These are phyloP conservation scores for Temnothorax ravouxi DNA, from an alignment of 2,888 invertebrate genomes.

Conservation along the genomic window DNA sequence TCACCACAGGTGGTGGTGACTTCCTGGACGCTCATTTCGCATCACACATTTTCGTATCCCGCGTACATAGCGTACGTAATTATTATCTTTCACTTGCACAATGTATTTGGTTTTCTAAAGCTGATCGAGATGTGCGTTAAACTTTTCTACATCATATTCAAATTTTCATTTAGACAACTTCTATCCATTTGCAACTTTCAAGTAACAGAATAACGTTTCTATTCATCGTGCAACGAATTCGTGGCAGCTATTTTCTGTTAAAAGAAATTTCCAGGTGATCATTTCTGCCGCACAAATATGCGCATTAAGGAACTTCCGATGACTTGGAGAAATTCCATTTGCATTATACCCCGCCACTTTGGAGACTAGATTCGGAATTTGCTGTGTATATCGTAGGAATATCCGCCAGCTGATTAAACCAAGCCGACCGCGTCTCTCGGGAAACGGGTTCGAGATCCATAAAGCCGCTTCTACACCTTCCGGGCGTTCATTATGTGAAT, in stretches of 20 bases:
- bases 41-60: conserved; percentile 29
- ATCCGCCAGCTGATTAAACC: conserved; percentile 72
- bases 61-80: not conserved
- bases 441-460: conserved; percentile 61
- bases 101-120: not conserved
- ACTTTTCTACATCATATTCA: not conserved
- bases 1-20: conserved; percentile 54
- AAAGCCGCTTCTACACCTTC: conserved; percentile 64
- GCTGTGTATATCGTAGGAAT: conserved; percentile 48
- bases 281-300: not conserved
- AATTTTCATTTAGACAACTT: conserved; percentile 6
- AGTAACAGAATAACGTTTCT: not conserved
- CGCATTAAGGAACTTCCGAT: conserved; percentile 40
- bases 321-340: conserved; percentile 48
- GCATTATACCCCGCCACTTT: conserved; percentile 43
- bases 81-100: not conserved
- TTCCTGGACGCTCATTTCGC: conserved; percentile 35
- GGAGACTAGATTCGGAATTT: conserved; percentile 40
- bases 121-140: not conserved
- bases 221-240: not conserved
- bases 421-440: conserved; percentile 67
- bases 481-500: conserved; percentile 71
- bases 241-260: not conserved
- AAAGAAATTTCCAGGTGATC: conserved; percentile 10
- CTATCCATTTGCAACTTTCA: not conserved